Evolutionary conservation across 2,113 vertebrate genomes (phyloP).

Genomic region (Paradisaea rubra): DNA sequence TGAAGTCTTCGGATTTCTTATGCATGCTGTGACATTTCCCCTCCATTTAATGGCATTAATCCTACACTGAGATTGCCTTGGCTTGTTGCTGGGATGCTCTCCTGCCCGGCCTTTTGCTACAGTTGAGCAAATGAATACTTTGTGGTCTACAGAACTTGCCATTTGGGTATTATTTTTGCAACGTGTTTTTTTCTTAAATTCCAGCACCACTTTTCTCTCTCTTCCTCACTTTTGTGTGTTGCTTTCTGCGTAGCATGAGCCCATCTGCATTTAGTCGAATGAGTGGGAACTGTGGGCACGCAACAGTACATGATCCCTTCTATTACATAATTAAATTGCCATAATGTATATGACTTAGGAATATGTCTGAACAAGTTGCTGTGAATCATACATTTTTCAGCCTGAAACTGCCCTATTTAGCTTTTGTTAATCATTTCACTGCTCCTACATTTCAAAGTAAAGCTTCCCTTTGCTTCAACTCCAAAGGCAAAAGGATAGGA

Average conservation of each 20-base stretch:
- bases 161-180: not conserved
- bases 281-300: slow-evolving; percentile 15
- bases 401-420: slow-evolving; percentile 32
- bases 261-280: not conserved
- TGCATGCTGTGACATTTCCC: slow-evolving; percentile 60
- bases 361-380: slow-evolving; percentile 40
- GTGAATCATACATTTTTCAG: slow-evolving; percentile 43
- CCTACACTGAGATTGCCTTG: slow-evolving; percentile 8
- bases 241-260: not conserved
- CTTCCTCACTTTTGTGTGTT: not conserved
- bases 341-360: slow-evolving; percentile 25
- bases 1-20: slow-evolving; percentile 28
- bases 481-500: not conserved
- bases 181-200: not conserved
- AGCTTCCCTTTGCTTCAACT: not conserved
- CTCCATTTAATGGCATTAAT: slow-evolving; percentile 30
- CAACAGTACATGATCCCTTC: slow-evolving; percentile 25
- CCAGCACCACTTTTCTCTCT: not conserved
- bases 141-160: not conserved
- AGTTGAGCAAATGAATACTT: not conserved
- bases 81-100: slow-evolving; percentile 37
- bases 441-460: not conserved
- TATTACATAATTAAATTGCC: slow-evolving; percentile 58
- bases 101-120: not conserved
- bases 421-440: slow-evolving; percentile 14